phyloP scores from a whole-genome alignment of 2,797 vertebrate genomes.

The Gadopsis bispinosus region DNA sequence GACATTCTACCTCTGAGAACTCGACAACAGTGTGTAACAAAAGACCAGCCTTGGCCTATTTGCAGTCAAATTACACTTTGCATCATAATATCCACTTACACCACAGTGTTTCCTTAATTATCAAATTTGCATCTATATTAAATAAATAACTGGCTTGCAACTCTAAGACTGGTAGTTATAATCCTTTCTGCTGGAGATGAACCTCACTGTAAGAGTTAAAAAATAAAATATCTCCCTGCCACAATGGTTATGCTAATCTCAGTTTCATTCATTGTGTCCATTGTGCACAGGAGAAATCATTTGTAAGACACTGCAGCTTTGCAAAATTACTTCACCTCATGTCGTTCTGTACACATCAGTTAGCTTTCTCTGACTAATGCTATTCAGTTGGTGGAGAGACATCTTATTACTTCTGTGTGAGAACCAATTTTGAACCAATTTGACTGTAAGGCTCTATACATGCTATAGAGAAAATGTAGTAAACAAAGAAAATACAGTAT shows the following conservation, averaged over 20 bases:
- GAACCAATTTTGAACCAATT: slow-evolving; percentile 16
- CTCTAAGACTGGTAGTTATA: background rate
- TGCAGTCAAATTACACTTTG: slow-evolving; percentile 18
- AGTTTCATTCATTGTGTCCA: background rate
- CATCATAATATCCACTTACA: slow-evolving; percentile 6
- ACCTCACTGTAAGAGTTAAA: background rate
- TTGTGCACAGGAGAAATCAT: slow-evolving; percentile 19
- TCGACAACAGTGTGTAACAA: slow-evolving; percentile 3
- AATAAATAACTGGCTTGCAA: background rate
- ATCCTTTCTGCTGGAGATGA: background rate
- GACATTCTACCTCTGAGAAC: slow-evolving; percentile 1
- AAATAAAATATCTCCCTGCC: slow-evolving; percentile 12
- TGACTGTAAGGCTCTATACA: slow-evolving; percentile 2
- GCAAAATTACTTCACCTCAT: slow-evolving; percentile 18
- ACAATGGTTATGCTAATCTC: slow-evolving; percentile 9
- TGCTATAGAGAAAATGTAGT: background rate
- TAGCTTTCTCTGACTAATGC: slow-evolving; percentile 30
- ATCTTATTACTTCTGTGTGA: slow-evolving; percentile 28
- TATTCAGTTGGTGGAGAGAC: slow-evolving; percentile 16
- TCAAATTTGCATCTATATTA: background rate
- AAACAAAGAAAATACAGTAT: slow-evolving; percentile 26
- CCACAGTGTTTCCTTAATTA: background rate
- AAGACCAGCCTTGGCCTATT: background rate
- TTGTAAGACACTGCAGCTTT: slow-evolving; percentile 28
- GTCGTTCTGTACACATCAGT: slow-evolving; percentile 5